Base-by-base conservation (phyloP, 2,797 vertebrate species). In the Enteromius mattozi region DNA sequence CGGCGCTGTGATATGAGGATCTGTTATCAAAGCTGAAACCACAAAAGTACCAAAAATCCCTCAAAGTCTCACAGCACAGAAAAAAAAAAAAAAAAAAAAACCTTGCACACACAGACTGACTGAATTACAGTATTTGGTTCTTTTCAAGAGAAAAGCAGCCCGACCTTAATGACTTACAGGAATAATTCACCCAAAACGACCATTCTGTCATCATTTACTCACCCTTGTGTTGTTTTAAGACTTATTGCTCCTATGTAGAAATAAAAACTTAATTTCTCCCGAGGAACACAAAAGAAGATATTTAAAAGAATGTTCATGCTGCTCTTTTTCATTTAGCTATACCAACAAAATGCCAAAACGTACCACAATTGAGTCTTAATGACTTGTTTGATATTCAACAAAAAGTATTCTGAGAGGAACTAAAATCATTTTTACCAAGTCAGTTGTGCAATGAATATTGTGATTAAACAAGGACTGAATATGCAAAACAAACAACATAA, bases 1-100 rank as follows among this genome's bases (percentile, higher is more conserved):
- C 68, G 3, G 30, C 2, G 14, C 33, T 30, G 19, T 47, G 83
- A 88, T 84, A 79, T 70, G 82, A 85, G 66, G 78, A 80, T 68
- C 61, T 42, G 49, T 59, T 78, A 61, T 54, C 77, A 78, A 82
- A 42, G 70, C 75, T 54, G 56, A 37, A 65, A 59, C 35, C 21
- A 40, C 30, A 76, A 56, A 77, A 76, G 56, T 4, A 51, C 17
- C 35, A 30, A 35, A 70, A 70, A 70, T 49, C 61, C 27, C 61
- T 63, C 61, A 16, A 30, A 16, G 61, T 63, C 45, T 72, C 24
- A 33, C 14, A 2, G 4, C 35, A 51, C 40, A 51, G 19, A 24
- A 75, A 27, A 17, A 56, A 69, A 81, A 37, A 78, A 17, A 33
- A 74, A 24, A 16, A 56, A 68, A 81, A 59, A 78, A 74, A 45